phyloP scores from a whole-genome alignment of 2,113 vertebrate species.

The Microtus oregoni region DNA sequence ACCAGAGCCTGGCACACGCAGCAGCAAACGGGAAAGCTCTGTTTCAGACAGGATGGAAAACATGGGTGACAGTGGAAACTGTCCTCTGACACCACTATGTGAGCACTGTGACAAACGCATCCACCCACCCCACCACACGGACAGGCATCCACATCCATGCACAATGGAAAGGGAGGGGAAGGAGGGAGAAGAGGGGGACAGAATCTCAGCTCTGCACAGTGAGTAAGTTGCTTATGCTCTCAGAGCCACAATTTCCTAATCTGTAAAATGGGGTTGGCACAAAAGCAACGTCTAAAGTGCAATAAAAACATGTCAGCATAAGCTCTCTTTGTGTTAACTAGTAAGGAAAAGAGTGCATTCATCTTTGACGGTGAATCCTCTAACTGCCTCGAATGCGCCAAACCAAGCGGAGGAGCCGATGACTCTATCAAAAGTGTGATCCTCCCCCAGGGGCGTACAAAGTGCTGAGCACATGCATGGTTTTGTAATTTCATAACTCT shows the following conservation, averaged over 20 bases:
- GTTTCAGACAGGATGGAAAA: neutral
- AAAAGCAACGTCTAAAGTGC: neutral
- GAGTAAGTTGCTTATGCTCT: neutral
- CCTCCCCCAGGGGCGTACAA: neutral
- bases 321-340: neutral
- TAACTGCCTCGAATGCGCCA: neutral
- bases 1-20: neutral
- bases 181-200: neutral
- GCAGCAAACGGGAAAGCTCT: neutral
- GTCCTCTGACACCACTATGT: neutral
- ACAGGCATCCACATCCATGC: neutral
- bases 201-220: neutral
- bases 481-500: neutral
- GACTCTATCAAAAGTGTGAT: neutral
- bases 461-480: neutral
- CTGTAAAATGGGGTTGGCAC: neutral
- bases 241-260: neutral
- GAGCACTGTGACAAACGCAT: neutral
- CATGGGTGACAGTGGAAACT: neutral
- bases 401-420: slow-evolving; percentile 1
- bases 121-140: too few species aligned
- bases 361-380: neutral
- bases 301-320: neutral
- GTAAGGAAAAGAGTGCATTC: neutral
- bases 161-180: neutral